These are phyloP conservation scores for Amphiprion clarkii DNA, from an alignment of 2,797 vertebrate species.

Conservation along the genomic window DNA sequence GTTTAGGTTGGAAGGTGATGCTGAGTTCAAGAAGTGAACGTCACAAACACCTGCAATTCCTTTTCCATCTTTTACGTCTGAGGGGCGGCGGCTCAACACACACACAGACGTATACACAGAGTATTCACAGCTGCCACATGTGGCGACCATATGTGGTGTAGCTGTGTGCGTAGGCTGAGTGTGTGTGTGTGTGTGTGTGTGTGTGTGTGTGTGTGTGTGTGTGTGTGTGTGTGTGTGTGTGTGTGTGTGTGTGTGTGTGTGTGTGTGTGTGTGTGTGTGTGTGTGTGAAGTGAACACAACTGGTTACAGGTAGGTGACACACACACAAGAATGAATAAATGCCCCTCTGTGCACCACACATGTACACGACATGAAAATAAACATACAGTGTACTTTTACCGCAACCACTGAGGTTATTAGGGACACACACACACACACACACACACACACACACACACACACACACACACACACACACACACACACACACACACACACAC, in stretches of 20 bases:
- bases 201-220: constrained; percentile 2
- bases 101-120: background rate
- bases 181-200: background rate
- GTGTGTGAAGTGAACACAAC: constrained; percentile 16
- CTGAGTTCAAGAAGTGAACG: too few relatives aligned
- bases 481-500: constrained; percentile 1
- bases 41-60: too few relatives aligned
- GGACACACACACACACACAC: constrained; percentile 8
- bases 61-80: background rate
- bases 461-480: constrained; percentile 14
- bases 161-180: constrained; percentile 24
- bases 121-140: constrained; percentile 52
- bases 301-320: constrained; percentile 43
- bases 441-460: constrained; percentile 5
- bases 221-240: constrained; percentile 4
- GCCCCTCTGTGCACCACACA: background rate
- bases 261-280: background rate
- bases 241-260: background rate
- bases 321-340: background rate
- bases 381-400: constrained; percentile 29
- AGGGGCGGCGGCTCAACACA: background rate
- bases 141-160: constrained; percentile 60
- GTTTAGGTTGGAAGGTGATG: too few relatives aligned
- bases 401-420: constrained; percentile 38
- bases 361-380: constrained; percentile 6